Percentiles rank a stretch among this genome's conserved stretches.
phyloP scores from a whole-genome alignment of 2,888 invertebrate species.

The Drosophila vallismaia region DNA sequence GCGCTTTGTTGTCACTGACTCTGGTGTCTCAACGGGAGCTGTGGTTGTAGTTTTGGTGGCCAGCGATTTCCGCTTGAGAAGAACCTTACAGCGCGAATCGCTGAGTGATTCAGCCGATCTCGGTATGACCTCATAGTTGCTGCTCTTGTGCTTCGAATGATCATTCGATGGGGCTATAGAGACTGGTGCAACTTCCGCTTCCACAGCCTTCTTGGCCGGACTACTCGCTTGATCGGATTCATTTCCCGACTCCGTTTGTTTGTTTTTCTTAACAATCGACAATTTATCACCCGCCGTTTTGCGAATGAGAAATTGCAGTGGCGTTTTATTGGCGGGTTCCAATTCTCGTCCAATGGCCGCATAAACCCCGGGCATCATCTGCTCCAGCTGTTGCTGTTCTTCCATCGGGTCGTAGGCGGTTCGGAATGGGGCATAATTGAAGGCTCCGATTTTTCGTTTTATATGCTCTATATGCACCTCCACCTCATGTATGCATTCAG shows the following conservation, averaged over 20 bases:
- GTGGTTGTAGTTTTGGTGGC: constrained; percentile 47
- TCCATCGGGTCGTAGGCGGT: constrained; percentile 88
- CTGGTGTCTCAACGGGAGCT: not conserved
- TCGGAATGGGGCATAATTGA: constrained; percentile 89
- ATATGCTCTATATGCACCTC: constrained; percentile 90
- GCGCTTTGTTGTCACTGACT: constrained; percentile 10
- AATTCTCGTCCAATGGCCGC: constrained; percentile 74
- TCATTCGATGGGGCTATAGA: constrained; percentile 24
- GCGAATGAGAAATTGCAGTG: constrained; percentile 83
- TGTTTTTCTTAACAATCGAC: constrained; percentile 82
- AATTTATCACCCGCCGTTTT: constrained; percentile 83
- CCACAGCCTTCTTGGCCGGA: constrained; percentile 49
- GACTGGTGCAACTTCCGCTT: constrained; percentile 5
- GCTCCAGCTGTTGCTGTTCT: constrained; percentile 86
- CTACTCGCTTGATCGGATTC: constrained; percentile 78
- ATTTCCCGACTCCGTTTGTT: constrained; percentile 73
- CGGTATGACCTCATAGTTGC: constrained; percentile 81
- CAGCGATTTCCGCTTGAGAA: constrained; percentile 81
- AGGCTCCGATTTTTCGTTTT: constrained; percentile 88
- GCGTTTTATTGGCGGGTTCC: constrained; percentile 72
- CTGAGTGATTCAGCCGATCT: constrained; percentile 62
- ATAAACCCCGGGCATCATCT: constrained; percentile 86
- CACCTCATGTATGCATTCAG: constrained; percentile 89
- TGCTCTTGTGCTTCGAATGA: constrained; percentile 57
- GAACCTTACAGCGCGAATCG: constrained; percentile 80